Percentiles rank a stretch among this genome's conserved stretches.
Conservation (phyloP, 2,797 vertebrate species). For the Gastrophryne carolinensis region DNA sequence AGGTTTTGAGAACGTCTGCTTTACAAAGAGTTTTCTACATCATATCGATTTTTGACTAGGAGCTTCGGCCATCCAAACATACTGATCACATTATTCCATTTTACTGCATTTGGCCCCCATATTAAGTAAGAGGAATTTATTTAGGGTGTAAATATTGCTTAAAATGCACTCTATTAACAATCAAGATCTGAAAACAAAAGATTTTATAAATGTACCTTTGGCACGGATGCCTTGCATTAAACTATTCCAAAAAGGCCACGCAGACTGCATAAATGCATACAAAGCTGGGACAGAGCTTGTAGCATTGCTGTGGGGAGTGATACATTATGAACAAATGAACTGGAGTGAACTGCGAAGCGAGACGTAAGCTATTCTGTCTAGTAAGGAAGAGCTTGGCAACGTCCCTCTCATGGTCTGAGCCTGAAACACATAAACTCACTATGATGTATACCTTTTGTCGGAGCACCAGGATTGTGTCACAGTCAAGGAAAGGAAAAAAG, state of each 20-base stretch:
- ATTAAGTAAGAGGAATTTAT: not conserved
- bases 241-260: not conserved
- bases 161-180: no score
- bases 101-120: not conserved
- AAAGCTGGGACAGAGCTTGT: not conserved
- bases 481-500: not conserved
- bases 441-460: constrained; percentile 37
- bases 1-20: no score
- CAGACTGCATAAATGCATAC: not conserved
- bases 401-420: not conserved
- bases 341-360: not conserved
- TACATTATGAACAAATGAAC: not conserved
- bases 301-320: not conserved
- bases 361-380: not conserved
- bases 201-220: no score
- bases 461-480: constrained; percentile 37
- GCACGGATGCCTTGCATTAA: no score
- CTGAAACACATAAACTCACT: constrained; percentile 24
- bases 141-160: not conserved
- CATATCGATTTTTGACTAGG: no score
- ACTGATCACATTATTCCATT: not conserved
- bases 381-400: constrained; percentile 13
- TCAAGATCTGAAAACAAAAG: not conserved
- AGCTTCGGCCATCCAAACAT: not conserved
- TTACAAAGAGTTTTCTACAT: no score